Evolutionary conservation across 2,113 vertebrate species (phyloP).

Genomic region (Recurvirostra avosetta): DNA sequence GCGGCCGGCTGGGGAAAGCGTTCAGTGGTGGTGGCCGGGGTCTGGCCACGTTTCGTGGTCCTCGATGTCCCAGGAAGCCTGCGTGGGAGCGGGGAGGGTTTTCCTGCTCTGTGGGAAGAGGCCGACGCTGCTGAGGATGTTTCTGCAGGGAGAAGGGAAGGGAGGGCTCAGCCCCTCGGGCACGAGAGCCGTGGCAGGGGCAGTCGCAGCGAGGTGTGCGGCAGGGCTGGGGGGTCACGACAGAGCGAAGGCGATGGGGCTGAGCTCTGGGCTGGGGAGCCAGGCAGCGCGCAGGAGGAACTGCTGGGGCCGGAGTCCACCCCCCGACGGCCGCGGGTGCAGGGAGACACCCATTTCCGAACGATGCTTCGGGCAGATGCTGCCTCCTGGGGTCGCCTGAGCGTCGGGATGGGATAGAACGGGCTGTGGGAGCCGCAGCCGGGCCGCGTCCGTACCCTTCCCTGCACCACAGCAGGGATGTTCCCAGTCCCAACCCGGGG

Average conservation of each 20-base stretch:
- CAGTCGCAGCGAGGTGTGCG: accelerated
- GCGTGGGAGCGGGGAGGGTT: background rate
- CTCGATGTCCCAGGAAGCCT: background rate
- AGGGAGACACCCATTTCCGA: background rate
- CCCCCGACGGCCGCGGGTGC: accelerated
- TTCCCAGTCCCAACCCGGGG: background rate
- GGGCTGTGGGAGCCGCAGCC: background rate
- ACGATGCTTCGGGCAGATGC: background rate
- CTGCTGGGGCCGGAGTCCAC: background rate
- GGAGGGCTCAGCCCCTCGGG: no score
- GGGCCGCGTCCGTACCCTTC: accelerated
- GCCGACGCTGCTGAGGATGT: background rate
- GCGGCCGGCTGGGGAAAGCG: background rate
- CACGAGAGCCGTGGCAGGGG: accelerated
- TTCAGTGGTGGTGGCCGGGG: accelerated
- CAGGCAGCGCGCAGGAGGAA: background rate
- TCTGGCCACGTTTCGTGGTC: background rate
- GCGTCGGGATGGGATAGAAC: accelerated
- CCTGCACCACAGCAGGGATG: background rate
- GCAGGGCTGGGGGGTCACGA: background rate
- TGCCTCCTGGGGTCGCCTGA: background rate
- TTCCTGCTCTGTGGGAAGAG: background rate
- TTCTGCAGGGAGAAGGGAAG: background rate
- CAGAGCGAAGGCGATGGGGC: background rate
- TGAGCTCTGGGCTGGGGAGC: background rate